A percentile compares a stretch with the other conserved stretches of the same genome.
Evolutionary conservation across 2,797 vertebrate species (phyloP).

Genomic region (Mico argentatus): DNA sequence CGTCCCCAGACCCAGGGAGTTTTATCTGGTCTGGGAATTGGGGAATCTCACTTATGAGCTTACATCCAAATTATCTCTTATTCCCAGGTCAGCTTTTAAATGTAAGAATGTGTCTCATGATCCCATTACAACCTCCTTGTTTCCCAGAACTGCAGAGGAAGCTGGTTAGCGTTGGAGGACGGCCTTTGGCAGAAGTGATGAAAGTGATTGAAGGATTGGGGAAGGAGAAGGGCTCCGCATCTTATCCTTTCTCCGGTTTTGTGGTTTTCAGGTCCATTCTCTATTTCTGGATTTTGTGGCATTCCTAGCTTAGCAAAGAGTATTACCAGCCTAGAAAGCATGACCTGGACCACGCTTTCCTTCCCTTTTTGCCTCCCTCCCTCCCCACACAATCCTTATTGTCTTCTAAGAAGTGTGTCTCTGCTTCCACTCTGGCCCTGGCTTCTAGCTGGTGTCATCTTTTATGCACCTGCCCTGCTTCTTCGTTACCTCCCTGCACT

Average conservation of each 20-base stretch:
- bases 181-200: not conserved
- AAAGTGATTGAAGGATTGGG: not conserved
- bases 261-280: not conserved
- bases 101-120: not conserved
- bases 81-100: not conserved
- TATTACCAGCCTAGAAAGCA: not conserved
- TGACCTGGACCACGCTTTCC: not conserved
- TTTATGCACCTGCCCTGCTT: not conserved
- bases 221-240: too few relatives aligned
- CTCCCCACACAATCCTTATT: not conserved
- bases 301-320: not conserved
- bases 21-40: not conserved
- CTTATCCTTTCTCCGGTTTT: not conserved
- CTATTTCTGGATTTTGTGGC: fast-evolving
- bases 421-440: too few relatives aligned
- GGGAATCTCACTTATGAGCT: not conserved
- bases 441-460: not conserved
- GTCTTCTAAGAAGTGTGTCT: not conserved
- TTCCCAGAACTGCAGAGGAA: not conserved
- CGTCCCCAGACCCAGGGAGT: not conserved
- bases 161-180: not conserved
- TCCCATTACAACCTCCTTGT: not conserved
- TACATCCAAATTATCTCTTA: not conserved
- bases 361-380: not conserved
- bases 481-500: not conserved